phyloP scores from a whole-genome alignment of 1,140 invertebrate species.

The Melanaphis sacchari region DNA sequence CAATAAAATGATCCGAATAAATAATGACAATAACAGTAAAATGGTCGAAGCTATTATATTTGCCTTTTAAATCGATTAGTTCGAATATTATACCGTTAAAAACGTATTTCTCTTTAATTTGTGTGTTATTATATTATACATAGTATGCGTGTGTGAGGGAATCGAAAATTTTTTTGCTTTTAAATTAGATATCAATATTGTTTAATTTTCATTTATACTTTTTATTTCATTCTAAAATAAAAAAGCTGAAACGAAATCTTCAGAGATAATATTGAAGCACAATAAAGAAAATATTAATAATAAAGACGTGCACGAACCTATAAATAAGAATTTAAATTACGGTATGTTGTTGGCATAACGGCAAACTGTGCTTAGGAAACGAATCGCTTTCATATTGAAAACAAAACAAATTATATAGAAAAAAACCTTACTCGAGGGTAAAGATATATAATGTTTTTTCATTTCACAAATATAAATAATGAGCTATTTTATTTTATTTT shows the following conservation, averaged over 20 bases:
- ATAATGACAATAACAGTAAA: neutral
- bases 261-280: neutral
- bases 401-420: conserved; percentile 19
- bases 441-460: neutral
- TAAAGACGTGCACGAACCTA: neutral
- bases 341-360: neutral
- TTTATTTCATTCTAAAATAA: neutral
- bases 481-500: conserved; percentile 20
- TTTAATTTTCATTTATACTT: neutral
- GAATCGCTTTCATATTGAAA: conserved; percentile 28
- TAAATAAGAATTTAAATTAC: conserved; percentile 19
- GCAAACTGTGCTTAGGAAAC: neutral
- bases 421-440: neutral
- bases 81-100: neutral
- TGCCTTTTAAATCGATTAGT: neutral
- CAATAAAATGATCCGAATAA: conserved; percentile 3
- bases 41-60: neutral
- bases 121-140: neutral
- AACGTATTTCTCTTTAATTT: neutral
- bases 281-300: conserved; percentile 17
- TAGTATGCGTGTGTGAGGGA: neutral
- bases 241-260: neutral
- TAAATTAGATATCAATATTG: neutral
- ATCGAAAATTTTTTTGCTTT: neutral
- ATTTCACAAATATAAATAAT: conserved; percentile 34